These are phyloP conservation scores for Nesometra sesokonis DNA, from an alignment of 35 echinoderm and acorn worm species.

Conservation along the genomic window DNA sequence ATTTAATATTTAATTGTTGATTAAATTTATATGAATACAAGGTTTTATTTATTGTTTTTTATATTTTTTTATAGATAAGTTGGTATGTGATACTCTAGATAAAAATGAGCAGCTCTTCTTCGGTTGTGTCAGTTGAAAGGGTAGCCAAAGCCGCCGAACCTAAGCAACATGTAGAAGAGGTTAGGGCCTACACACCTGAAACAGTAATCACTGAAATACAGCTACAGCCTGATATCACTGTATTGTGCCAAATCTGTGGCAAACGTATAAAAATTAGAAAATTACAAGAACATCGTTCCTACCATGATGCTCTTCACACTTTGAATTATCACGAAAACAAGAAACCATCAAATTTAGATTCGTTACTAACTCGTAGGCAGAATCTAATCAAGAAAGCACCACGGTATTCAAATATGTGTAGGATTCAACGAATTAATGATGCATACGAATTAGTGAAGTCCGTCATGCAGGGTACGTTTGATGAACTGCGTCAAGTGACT, in stretches of 20 bases:
- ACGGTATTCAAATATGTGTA: conserved; percentile 9
- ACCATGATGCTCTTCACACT: conserved; percentile 49
- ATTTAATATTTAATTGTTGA: too few relatives aligned
- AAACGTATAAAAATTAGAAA: conserved; percentile 35
- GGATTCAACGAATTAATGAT: conserved; percentile 59
- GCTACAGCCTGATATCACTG: conserved; percentile 61
- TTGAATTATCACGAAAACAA: conserved; percentile 50
- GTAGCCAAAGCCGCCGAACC: neutral
- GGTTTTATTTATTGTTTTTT: too few relatives aligned
- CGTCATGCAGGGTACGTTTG: conserved; percentile 62
- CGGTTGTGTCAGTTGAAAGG: neutral
- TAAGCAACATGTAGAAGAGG: neutral
- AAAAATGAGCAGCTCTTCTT: neutral
- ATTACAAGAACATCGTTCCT: conserved; percentile 49
- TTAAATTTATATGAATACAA: too few relatives aligned
- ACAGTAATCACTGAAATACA: conserved; percentile 33
- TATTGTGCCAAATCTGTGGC: conserved; percentile 65
- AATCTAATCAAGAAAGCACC: conserved; percentile 22
- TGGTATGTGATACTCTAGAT: too few relatives aligned
- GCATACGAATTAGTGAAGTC: conserved; percentile 70
- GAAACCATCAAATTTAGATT: conserved; percentile 30
- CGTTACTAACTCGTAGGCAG: conserved; percentile 52
- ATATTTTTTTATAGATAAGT: too few relatives aligned
- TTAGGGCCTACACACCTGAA: conserved; percentile 19
- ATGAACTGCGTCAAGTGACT: conserved; percentile 34